Evolutionary conservation across 2,888 invertebrate genomes (phyloP).

Genomic region (Cephus sareptanus): DNA sequence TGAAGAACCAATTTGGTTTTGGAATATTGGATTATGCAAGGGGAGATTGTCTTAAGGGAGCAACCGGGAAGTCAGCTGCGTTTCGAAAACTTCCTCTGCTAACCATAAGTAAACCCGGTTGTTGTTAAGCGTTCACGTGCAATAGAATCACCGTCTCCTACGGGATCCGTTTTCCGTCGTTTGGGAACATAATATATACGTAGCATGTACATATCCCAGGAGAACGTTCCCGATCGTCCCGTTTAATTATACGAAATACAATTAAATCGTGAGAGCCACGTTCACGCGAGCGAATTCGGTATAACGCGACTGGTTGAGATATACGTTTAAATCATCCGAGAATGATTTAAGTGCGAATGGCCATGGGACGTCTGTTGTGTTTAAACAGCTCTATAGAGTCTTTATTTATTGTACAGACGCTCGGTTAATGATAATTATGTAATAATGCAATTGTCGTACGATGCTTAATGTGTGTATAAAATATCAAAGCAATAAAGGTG

Average conservation of each 20-base stretch:
- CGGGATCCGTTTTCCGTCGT: not conserved
- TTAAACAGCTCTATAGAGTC: slow-evolving; percentile 48
- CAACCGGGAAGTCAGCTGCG: not conserved
- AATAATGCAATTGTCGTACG: slow-evolving; percentile 36
- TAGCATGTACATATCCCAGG: not conserved
- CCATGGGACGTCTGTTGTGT: slow-evolving; percentile 33
- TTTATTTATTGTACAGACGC: slow-evolving; percentile 57
- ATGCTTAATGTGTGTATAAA: slow-evolving; percentile 55
- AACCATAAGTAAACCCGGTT: not conserved
- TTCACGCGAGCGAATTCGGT: not conserved
- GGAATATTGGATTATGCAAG: not conserved
- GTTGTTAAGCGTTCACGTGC: not conserved
- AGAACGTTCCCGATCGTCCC: not conserved
- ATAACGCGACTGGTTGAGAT: not conserved
- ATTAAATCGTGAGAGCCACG: not conserved
- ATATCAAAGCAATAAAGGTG: slow-evolving; percentile 44
- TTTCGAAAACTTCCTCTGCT: not conserved
- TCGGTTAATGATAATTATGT: slow-evolving; percentile 36
- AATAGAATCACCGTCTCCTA: not conserved
- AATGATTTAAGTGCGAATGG: not conserved
- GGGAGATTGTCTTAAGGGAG: not conserved
- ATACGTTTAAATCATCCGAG: not conserved
- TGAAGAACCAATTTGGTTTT: not conserved
- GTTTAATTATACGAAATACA: not conserved
- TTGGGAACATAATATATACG: not conserved